phyloP scores from a whole-genome alignment of 2,113 vertebrate species.

The Crocuta crocuta region DNA sequence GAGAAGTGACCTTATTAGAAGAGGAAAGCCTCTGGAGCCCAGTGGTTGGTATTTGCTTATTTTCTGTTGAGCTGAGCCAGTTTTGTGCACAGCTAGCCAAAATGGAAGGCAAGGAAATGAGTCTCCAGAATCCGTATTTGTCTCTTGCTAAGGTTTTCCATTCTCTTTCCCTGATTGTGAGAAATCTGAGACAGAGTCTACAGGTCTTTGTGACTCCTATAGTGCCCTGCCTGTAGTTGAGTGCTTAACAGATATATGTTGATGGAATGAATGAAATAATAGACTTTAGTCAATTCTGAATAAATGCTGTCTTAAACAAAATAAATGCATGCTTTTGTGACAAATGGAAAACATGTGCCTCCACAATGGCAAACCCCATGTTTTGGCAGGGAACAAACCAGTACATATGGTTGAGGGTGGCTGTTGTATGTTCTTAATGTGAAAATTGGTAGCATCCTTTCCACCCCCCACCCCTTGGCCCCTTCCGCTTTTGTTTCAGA shows the following conservation, averaged over 20 bases:
- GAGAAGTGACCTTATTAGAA: constrained; percentile 55
- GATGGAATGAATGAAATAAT: constrained; percentile 48
- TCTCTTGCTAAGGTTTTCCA: not conserved
- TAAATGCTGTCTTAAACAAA: not conserved
- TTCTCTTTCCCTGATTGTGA: not conserved
- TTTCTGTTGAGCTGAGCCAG: constrained; percentile 41
- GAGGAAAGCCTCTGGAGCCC: not conserved
- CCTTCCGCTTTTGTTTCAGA: constrained; percentile 63
- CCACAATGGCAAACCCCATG: not conserved
- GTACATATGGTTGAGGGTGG: constrained; percentile 22
- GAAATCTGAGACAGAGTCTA: not conserved
- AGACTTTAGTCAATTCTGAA: not conserved
- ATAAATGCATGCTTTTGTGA: not conserved
- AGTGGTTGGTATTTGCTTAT: not conserved
- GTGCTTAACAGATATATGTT: not conserved
- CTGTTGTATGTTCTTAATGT: constrained; percentile 38
- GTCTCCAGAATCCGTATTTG: not conserved
- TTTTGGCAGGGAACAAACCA: constrained; percentile 41
- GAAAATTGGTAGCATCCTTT: not conserved
- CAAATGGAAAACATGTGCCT: constrained; percentile 16
- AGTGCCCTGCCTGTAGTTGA: not conserved
- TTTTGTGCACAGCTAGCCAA: constrained; percentile 40
- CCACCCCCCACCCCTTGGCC: not conserved
- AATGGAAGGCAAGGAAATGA: constrained; percentile 10
- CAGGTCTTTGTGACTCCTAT: not conserved